phyloP scores from a whole-genome alignment of 2,888 invertebrate genomes.

The Fabriciana adippe region DNA sequence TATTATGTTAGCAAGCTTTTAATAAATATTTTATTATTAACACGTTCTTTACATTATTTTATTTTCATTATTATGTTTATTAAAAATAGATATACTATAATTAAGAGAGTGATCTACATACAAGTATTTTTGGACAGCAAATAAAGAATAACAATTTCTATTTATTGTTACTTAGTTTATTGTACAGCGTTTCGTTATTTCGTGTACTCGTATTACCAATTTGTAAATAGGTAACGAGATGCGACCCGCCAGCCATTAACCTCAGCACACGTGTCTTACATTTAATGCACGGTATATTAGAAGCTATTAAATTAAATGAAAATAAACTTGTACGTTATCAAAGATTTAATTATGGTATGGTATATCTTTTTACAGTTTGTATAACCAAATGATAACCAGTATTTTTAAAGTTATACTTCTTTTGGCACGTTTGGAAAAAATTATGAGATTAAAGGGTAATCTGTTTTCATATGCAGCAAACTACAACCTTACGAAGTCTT shows the following conservation, averaged over 20 bases:
- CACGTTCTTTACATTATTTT: neutral
- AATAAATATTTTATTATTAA: too few relatives aligned
- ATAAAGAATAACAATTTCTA: neutral
- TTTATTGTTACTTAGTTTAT: conserved; percentile 2
- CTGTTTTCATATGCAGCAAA: too few relatives aligned
- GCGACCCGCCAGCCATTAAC: conserved; percentile 36
- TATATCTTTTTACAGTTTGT: conserved; percentile 2
- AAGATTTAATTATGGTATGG: conserved; percentile 5
- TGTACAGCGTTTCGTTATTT: conserved; percentile 20
- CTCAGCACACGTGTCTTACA: conserved; percentile 34
- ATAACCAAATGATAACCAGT: neutral
- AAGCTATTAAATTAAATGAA: conserved; percentile 21
- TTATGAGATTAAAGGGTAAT: too few relatives aligned
- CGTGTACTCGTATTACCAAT: conserved; percentile 67
- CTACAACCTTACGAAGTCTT: too few relatives aligned
- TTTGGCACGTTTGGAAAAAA: too few relatives aligned
- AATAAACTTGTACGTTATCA: conserved; percentile 15
- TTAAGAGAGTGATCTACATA: too few relatives aligned
- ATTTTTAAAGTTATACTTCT: too few relatives aligned
- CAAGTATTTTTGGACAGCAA: neutral
- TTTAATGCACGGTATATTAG: conserved; percentile 6
- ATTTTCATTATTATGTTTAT: too few relatives aligned
- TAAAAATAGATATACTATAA: too few relatives aligned
- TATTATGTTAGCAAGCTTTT: neutral
- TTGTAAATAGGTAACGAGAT: conserved; percentile 49